Evolutionary conservation across 2,113 vertebrate genomes (phyloP).

Genomic region (Amphiprion ocellaris): DNA sequence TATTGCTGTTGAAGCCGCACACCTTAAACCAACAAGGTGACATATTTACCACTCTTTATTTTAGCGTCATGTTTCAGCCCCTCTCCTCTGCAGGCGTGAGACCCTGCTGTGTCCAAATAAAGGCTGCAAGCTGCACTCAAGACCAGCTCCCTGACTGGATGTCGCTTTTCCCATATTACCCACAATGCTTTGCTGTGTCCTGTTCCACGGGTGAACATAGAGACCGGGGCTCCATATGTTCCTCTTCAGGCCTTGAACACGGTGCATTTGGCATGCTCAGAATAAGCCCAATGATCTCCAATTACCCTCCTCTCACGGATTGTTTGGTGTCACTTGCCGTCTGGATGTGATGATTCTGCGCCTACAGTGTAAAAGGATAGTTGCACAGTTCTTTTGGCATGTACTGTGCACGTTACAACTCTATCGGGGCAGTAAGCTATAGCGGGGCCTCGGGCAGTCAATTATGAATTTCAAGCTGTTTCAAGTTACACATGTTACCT

Average conservation of each 20-base stretch:
- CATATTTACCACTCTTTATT: slow-evolving; percentile 58
- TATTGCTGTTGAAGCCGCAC: slow-evolving; percentile 12
- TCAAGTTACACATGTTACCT: not conserved
- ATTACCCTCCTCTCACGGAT: slow-evolving; percentile 85
- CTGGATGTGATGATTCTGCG: slow-evolving; percentile 80
- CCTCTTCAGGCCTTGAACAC: slow-evolving; percentile 46
- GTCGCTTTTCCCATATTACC: slow-evolving; percentile 71
- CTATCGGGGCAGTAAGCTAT: slow-evolving; percentile 51
- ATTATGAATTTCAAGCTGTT: slow-evolving; percentile 33
- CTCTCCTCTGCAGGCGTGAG: slow-evolving; percentile 8
- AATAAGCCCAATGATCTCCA: slow-evolving; percentile 82
- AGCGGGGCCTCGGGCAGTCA: slow-evolving; percentile 33
- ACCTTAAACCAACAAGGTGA: slow-evolving; percentile 65
- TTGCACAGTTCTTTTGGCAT: slow-evolving; percentile 54
- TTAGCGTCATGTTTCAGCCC: slow-evolving; percentile 52
- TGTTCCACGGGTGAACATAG: slow-evolving; percentile 30
- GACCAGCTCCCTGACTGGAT: slow-evolving; percentile 41
- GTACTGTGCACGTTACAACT: slow-evolving; percentile 55
- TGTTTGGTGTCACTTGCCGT: slow-evolving; percentile 81
- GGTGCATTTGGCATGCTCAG: slow-evolving; percentile 74
- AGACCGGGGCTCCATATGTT: slow-evolving; percentile 58
- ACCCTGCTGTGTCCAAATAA: slow-evolving; percentile 80
- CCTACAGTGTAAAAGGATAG: slow-evolving; percentile 82
- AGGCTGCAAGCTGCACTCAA: slow-evolving; percentile 54
- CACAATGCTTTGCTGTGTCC: slow-evolving; percentile 59